phyloP scores from a whole-genome alignment of 2,888 invertebrate species.

The Globia sparganii region DNA sequence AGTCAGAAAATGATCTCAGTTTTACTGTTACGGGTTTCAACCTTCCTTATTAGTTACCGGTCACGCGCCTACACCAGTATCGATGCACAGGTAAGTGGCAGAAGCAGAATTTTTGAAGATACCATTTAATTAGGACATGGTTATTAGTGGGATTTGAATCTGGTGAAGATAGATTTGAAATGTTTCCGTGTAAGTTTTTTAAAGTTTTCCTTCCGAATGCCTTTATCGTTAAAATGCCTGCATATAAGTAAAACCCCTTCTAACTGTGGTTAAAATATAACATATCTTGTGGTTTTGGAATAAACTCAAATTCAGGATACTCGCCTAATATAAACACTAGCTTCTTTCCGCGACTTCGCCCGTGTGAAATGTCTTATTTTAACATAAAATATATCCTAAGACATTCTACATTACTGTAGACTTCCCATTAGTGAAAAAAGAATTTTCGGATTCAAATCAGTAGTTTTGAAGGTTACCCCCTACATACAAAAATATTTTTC shows the following conservation, averaged over 20 bases:
- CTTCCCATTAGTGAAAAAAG: not conserved
- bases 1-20: conserved; percentile 80
- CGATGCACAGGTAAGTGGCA: not conserved
- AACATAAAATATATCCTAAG: not conserved
- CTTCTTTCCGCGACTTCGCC: not conserved
- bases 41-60: conserved; percentile 74
- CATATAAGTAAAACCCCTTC: not conserved
- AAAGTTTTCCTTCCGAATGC: not conserved
- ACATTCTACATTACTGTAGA: not conserved
- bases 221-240: not conserved
- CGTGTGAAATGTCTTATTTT: too few species aligned
- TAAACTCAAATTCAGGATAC: not conserved
- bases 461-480: too few species aligned
- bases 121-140: not conserved
- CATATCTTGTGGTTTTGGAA: not conserved
- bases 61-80: conserved; percentile 46
- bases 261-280: not conserved
- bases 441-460: not conserved
- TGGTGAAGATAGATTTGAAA: not conserved
- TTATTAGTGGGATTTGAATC: not conserved
- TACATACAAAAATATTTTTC: too few species aligned
- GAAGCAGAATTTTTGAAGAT: conserved; percentile 1
- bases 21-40: conserved; percentile 79
- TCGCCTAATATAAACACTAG: not conserved
- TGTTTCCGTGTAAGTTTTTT: not conserved